phyloP scores from a whole-genome alignment of 2,888 invertebrate genomes.

The Oeneis ivallda region DNA sequence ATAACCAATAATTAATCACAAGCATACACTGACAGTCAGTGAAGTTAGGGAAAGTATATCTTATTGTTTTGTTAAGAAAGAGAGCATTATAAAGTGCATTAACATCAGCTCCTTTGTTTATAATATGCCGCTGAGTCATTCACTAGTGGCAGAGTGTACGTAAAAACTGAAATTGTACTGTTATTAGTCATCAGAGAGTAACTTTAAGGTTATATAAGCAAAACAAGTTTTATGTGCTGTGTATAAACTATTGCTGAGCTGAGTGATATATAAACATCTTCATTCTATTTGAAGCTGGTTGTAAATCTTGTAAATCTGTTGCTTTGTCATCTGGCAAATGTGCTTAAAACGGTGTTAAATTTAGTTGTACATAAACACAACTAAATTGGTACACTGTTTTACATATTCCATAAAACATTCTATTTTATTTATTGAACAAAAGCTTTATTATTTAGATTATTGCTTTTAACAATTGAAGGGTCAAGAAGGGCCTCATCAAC shows the following conservation, averaged over 20 bases:
- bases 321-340: background rate
- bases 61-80: conserved; percentile 15
- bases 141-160: conserved; percentile 34
- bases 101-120: conserved; percentile 42
- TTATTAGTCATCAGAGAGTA: conserved; percentile 40
- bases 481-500: too few species aligned
- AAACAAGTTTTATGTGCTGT: conserved; percentile 37
- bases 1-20: conserved; percentile 7
- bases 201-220: conserved; percentile 40
- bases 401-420: too few species aligned
- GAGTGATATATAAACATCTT: conserved; percentile 38
- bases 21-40: conserved; percentile 35
- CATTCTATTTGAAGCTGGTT: conserved; percentile 28
- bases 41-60: background rate
- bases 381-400: too few species aligned
- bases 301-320: background rate
- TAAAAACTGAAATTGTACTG: conserved; percentile 36
- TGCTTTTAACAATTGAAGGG: too few species aligned
- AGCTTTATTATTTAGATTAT: too few species aligned
- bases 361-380: too few species aligned
- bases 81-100: conserved; percentile 14
- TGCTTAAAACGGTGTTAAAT: background rate
- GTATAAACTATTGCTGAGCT: conserved; percentile 35
- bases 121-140: conserved; percentile 45
- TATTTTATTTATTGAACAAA: too few species aligned